Base-by-base conservation (phyloP, 2,888 invertebrate species). In the Ophion slaviceki region DNA sequence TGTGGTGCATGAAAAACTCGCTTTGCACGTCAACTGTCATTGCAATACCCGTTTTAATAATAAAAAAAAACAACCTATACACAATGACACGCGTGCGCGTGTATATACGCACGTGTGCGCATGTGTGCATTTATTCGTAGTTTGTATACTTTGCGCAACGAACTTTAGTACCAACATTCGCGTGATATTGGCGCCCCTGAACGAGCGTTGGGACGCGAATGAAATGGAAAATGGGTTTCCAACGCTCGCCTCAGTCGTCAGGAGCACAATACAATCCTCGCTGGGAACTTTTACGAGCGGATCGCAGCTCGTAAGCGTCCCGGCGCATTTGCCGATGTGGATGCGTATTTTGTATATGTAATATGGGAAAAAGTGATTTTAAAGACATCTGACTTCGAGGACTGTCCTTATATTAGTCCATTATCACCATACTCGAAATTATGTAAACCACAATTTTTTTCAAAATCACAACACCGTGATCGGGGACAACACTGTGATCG, bases 151-250 rank as follows among this genome's bases (percentile, higher is more conserved):
- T 68, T 71, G 36, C 53, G 72, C 61, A 62, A 14, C 28, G 14
- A 24, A 82, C 53, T 77, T 82, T 71, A 82, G 71, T 82, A 53
- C 77, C 57, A 71, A 82, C 71, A 82, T 82, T 71, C 76, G 7
- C 82, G 77, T 28, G 82, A 77, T 74, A 76, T 45, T 70, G 71
- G 77, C 8, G 70, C 71, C 64, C 71, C 77, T n/a, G 57, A 82
- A 82, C 76, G 76, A 77, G 76, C 70, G 28, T 24, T 24, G 66
- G 64, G 57, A 70, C 71, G 36, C 36, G 77, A 82, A 82, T 82
- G 82, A 82, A 82, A 82, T 71, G 82, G 82, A 82, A 82, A 82
- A 82, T 82, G 76, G 76, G 76, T 71, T 82, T 66, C 10, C 71
- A 82, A 36, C 53, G 82, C 40, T 82, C 28, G 74, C 32, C 14